phyloP scores from a whole-genome alignment of 2,888 invertebrate species.

The Ormyrus rosae region DNA sequence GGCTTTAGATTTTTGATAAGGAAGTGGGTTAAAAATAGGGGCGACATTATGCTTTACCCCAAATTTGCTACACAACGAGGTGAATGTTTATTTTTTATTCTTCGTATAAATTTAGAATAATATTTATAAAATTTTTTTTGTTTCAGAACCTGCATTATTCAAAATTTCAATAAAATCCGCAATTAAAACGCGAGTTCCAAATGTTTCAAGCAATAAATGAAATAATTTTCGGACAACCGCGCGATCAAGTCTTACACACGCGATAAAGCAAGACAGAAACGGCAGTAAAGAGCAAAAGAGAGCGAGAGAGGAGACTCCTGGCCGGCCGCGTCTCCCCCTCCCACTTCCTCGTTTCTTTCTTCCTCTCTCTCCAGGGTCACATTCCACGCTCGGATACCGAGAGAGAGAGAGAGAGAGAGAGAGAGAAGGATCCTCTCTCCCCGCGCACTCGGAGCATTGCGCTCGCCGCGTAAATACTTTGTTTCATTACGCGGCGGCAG shows the following conservation, averaged over 20 bases:
- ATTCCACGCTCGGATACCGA: conserved; percentile 38
- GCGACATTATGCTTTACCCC: no score
- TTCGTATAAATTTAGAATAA: no score
- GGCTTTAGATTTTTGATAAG: no score
- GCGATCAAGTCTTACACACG: neutral
- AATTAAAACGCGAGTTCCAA: no score
- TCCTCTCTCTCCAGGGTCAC: conserved; percentile 36
- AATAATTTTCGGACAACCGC: no score
- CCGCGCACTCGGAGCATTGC: conserved; percentile 14
- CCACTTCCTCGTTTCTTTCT: conserved; percentile 26
- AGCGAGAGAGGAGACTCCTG: neutral
- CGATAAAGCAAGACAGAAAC: neutral
- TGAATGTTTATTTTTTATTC: no score
- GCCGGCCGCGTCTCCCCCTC: conserved; percentile 7
- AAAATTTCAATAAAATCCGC: no score
- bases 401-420: conserved; percentile 8
- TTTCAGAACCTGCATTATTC: no score
- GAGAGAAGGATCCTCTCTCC: conserved; percentile 6
- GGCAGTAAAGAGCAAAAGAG: conserved; percentile 1
- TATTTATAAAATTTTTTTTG: no score
- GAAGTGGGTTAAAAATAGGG: neutral
- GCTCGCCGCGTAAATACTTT: conserved; percentile 38
- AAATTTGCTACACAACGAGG: no score
- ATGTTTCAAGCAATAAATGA: no score
- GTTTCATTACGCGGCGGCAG: conserved; percentile 28